Base-by-base conservation (phyloP, 2,797 vertebrate species). In the Catharus ustulatus region DNA sequence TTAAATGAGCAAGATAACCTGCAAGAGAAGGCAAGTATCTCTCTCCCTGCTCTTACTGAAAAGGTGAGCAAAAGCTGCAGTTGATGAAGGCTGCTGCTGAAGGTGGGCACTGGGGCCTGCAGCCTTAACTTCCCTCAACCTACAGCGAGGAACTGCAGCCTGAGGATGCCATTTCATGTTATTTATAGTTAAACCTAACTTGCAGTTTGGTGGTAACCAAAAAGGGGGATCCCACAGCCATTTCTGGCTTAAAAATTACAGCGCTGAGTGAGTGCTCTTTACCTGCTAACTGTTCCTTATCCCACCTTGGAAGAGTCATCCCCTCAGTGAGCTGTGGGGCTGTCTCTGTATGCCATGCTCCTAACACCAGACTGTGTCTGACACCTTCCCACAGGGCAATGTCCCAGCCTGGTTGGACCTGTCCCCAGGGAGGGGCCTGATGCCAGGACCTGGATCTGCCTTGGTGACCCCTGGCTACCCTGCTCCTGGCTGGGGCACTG, bases 331-430 rank as follows among this genome's bases (percentile, higher is more conserved):
- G 20, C 10, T 0, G 0, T 3, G 24, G 30, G 11, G 11, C n/a
- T 80, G 17, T 26, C 38, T 54, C 27, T 61, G 9, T 14, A 17
- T 54, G 24, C 42, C 9, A 3, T 8, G 9, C 11, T 49, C 34
- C 40, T 38, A 15, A 54, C 20, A 13, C 14, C 27, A 54, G 48
- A 4, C 20, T 17, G 0, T 12, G 12, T 40, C 66, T 15, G 16
- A 55, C 11, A 36, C 14, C 4, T 11, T 18, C 13, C 10, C 0
- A 0, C 3, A 15, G 13, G 18, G 13, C 0, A 0, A 9, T n/a
- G 26, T 51, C 27, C 54, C 29, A 48, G 20, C 17, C 40, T 42
- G 45, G 30, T 15, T 15, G 45, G 24, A 58, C 5, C 30, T 30
- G 11, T 68, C 32, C 9, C 32, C 34, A 29, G 15, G 7, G 7